phyloP scores from a whole-genome alignment of 2,888 invertebrate genomes.

The Synergus gifuensis region DNA sequence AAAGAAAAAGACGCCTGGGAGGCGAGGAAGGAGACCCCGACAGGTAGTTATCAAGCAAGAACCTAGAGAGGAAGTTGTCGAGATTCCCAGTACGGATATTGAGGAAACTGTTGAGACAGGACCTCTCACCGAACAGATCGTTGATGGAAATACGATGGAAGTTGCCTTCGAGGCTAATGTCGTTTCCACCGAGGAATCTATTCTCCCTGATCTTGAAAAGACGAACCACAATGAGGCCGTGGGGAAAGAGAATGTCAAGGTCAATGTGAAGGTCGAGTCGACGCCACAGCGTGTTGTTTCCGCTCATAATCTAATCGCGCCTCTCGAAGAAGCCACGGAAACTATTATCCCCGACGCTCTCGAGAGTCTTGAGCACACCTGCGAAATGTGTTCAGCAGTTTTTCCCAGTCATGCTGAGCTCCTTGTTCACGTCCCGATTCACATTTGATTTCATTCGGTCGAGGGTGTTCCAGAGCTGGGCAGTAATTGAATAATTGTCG shows the following conservation, averaged over 20 bases:
- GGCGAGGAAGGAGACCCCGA: conserved; percentile 56
- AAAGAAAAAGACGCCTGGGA: conserved; percentile 43
- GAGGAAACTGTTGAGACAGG: conserved; percentile 44
- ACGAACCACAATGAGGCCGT: conserved; percentile 60
- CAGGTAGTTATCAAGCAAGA: conserved; percentile 66
- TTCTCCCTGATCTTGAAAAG: conserved; percentile 67
- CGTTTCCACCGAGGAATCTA: conserved; percentile 66
- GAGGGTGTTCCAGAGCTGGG: not conserved
- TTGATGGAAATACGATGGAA: conserved; percentile 69
- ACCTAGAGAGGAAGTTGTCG: conserved; percentile 55
- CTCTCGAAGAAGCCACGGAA: conserved; percentile 78
- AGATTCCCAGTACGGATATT: conserved; percentile 40
- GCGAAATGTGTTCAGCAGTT: conserved; percentile 90
- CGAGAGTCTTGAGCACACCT: conserved; percentile 81
- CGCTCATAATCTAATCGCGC: conserved; percentile 70
- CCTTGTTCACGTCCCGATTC: conserved; percentile 89
- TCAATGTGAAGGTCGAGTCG: conserved; percentile 74
- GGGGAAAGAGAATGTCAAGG: conserved; percentile 53
- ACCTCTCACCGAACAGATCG: conserved; percentile 56
- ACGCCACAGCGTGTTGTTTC: conserved; percentile 61
- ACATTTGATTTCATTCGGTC: conserved; percentile 82
- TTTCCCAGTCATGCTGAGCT: conserved; percentile 87
- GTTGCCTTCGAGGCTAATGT: conserved; percentile 72
- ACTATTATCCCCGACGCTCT: conserved; percentile 79
- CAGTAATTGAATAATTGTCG: not conserved